Evolutionary conservation across 1,140 invertebrate species (phyloP).

Genomic region (Cylas formicarius): DNA sequence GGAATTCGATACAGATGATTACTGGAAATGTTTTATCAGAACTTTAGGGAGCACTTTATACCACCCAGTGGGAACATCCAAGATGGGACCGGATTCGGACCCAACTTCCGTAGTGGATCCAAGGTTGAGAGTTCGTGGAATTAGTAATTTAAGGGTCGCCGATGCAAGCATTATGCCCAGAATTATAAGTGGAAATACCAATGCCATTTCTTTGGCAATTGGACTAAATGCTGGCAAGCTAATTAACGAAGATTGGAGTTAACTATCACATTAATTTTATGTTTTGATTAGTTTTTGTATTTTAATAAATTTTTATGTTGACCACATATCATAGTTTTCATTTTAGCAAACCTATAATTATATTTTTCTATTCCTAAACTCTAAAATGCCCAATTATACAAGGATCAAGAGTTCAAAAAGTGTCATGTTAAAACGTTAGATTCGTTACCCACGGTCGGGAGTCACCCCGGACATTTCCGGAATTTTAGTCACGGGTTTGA

Average conservation of each 20-base stretch:
- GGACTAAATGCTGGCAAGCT: constrained; percentile 65
- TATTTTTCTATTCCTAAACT: too few relatives aligned
- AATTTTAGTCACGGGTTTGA: too few relatives aligned
- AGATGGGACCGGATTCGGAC: constrained; percentile 45
- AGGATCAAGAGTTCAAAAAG: too few relatives aligned
- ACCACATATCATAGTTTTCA: too few relatives aligned
- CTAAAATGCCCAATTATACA: too few relatives aligned
- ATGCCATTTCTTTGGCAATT: constrained; percentile 65
- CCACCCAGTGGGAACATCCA: constrained; percentile 61
- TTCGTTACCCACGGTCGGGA: too few relatives aligned
- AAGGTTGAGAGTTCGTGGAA: constrained; percentile 38
- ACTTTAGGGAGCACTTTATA: constrained; percentile 62
- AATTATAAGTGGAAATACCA: constrained; percentile 62
- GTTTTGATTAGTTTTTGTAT: too few relatives aligned
- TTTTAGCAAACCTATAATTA: too few relatives aligned
- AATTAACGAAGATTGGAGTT: constrained; percentile 50
- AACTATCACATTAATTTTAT: too few relatives aligned
- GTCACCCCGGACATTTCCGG: too few relatives aligned
- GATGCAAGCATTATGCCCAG: constrained; percentile 38
- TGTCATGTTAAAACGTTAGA: too few relatives aligned
- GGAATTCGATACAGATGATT: constrained; percentile 55
- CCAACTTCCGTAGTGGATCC: constrained; percentile 41
- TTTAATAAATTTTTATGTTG: too few relatives aligned
- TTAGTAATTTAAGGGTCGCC: constrained; percentile 37
- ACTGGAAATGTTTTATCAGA: constrained; percentile 58